Evolutionary conservation across 2,113 vertebrate genomes (phyloP).

Genomic region (Dipodomys merriami): DNA sequence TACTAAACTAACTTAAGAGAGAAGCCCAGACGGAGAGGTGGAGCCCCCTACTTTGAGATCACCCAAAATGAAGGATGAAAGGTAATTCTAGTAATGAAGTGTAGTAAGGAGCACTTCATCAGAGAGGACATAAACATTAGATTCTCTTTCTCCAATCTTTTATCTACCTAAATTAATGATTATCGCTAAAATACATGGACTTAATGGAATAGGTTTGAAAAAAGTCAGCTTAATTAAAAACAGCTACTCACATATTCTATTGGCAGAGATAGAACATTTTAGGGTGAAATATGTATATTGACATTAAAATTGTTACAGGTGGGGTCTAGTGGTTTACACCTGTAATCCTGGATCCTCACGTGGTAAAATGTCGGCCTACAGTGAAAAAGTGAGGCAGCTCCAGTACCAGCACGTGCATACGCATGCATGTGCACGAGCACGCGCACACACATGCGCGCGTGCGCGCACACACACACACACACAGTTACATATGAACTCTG

Average conservation of each 20-base stretch:
- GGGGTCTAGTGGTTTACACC: no score
- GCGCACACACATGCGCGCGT: no score
- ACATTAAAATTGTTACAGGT: background rate
- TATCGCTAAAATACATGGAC: background rate
- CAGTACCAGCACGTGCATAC: no score
- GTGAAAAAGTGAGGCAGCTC: no score
- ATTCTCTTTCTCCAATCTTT: background rate
- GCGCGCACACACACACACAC: no score
- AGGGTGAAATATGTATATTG: background rate
- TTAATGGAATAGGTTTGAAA: background rate
- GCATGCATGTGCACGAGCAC: no score
- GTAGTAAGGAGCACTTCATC: background rate
- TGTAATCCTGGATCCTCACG: no score
- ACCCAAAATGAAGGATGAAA: background rate
- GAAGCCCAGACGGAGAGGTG: background rate
- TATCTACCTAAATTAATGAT: slow-evolving; percentile 26
- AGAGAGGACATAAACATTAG: background rate
- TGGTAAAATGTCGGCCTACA: no score
- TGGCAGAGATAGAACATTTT: background rate
- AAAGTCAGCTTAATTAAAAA: background rate
- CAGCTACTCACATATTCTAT: background rate
- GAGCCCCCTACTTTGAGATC: background rate
- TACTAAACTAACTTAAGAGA: background rate
- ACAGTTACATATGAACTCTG: background rate
- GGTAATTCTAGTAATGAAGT: background rate